Percentiles rank a stretch among this genome's conserved stretches.
Conservation (phyloP, 2,113 vertebrate genomes). For the Pseudorasbora parva region DNA sequence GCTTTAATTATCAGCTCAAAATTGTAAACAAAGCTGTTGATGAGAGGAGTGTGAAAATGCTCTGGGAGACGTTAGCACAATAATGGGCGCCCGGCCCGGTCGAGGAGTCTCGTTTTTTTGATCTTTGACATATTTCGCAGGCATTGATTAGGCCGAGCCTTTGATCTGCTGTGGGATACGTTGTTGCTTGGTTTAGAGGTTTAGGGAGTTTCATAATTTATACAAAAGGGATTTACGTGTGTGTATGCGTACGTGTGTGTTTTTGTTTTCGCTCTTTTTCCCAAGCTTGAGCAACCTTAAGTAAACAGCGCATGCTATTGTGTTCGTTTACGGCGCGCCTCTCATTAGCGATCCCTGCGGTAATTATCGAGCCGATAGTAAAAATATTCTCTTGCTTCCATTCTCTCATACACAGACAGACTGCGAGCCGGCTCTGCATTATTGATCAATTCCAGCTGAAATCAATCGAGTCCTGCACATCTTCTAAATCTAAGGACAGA, state of each 20-base stretch:
- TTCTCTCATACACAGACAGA: constrained; percentile 8
- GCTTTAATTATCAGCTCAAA: constrained; percentile 26
- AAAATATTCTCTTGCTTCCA: constrained; percentile 35
- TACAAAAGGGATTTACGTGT: constrained; percentile 76
- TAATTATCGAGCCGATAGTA: constrained; percentile 71
- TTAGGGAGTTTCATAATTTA: constrained; percentile 81
- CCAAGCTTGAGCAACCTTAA: constrained; percentile 70
- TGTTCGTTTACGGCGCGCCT: constrained; percentile 72
- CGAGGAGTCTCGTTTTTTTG: constrained; percentile 64
- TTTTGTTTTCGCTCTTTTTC: constrained; percentile 48
- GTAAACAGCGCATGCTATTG: constrained; percentile 76
- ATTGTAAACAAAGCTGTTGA: constrained; percentile 35
- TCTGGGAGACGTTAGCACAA: constrained; percentile 57
- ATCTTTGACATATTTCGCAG: constrained; percentile 73
- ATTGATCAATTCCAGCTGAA: constrained; percentile 29
- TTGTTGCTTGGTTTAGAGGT: constrained; percentile 66
- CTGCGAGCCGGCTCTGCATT: constrained; percentile 27
- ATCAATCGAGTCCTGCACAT: background rate
- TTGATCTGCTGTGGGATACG: constrained; percentile 74
- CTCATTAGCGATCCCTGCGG: constrained; percentile 74
- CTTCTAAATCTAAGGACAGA: constrained; percentile 10
- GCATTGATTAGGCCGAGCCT: constrained; percentile 72
- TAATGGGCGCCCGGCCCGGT: constrained; percentile 54
- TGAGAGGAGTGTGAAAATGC: constrained; percentile 40
- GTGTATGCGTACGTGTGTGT: constrained; percentile 32